phyloP scores from a whole-genome alignment of 2,888 invertebrate species.

The Himalopsyche anomala region DNA sequence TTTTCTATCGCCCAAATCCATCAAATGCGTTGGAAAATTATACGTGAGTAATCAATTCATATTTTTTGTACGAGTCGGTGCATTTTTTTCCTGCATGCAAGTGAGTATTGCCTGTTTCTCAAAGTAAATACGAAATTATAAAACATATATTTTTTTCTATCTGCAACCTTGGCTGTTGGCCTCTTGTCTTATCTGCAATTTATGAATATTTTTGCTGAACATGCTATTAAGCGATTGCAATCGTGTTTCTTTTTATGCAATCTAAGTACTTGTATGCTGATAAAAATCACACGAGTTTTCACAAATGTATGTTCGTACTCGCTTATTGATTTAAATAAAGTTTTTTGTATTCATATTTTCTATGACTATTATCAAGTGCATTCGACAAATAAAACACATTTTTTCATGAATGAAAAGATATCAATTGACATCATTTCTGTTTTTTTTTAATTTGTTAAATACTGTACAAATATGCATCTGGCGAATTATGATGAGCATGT shows the following conservation, averaged over 20 bases:
- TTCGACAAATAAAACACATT: no score
- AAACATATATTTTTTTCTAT: background rate
- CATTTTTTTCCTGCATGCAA: background rate
- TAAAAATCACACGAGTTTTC: background rate
- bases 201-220: conserved; percentile 13
- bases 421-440: no score
- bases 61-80: background rate
- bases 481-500: no score
- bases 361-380: no score
- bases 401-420: no score
- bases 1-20: background rate
- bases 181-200: conserved; percentile 26
- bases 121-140: background rate
- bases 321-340: no score
- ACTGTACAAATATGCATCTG: no score
- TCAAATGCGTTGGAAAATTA: background rate
- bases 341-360: no score
- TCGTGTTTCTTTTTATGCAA: conserved; percentile 2
- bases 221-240: background rate
- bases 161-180: background rate
- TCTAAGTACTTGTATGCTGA: background rate
- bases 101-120: background rate
- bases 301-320: no score
- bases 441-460: no score
- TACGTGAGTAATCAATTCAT: background rate